These are phyloP conservation scores for Nylanderia fulva DNA, from an alignment of 1,140 invertebrate genomes.

Conservation along the genomic window DNA sequence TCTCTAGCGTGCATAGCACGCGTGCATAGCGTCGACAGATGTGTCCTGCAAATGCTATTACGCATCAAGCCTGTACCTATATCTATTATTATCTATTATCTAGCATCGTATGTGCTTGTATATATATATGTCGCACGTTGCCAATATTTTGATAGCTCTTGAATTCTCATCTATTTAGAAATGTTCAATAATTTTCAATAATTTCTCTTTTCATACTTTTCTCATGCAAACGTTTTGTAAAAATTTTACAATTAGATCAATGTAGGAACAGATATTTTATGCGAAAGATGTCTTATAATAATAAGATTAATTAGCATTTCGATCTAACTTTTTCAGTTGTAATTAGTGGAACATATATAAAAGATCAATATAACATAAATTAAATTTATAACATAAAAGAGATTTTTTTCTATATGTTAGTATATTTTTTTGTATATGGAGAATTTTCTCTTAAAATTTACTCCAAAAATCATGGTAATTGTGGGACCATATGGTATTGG, in stretches of 20 bases:
- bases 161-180: not conserved
- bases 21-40: slow-evolving; percentile 68
- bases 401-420: too few species aligned
- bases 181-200: not conserved
- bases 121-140: not conserved
- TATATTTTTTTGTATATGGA: too few species aligned
- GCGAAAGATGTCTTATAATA: not conserved
- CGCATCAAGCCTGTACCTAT: slow-evolving; percentile 10
- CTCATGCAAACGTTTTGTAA: not conserved
- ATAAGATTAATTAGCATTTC: not conserved
- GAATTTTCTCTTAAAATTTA: too few species aligned
- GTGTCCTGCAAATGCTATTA: slow-evolving; percentile 62
- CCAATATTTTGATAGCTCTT: slow-evolving; percentile 11
- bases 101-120: not conserved
- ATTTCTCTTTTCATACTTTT: not conserved
- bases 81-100: slow-evolving; percentile 52
- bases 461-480: too few species aligned
- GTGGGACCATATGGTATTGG: too few species aligned
- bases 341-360: not conserved
- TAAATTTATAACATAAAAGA: not conserved
- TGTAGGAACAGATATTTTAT: not conserved
- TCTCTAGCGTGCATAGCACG: slow-evolving; percentile 35
- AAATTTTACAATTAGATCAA: not conserved
- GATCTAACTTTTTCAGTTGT: not conserved
- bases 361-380: not conserved